These are phyloP conservation scores for Telmatherina bonti DNA, from an alignment of 2,797 vertebrate genomes.

Conservation along the genomic window DNA sequence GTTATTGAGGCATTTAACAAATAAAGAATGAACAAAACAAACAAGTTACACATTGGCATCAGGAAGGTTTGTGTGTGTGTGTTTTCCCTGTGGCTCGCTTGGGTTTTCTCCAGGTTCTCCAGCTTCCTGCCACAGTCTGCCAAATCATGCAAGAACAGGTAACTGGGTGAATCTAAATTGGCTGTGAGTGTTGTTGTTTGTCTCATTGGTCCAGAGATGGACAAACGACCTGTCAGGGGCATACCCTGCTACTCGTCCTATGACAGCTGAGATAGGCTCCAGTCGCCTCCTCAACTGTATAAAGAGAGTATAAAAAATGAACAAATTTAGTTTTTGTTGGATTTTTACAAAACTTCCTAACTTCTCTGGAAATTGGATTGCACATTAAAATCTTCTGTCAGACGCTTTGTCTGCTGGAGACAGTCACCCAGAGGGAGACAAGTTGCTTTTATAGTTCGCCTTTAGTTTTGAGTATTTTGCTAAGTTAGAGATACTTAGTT, in stretches of 20 bases:
- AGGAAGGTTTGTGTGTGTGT: not conserved
- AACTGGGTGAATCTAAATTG: not conserved
- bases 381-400: not conserved
- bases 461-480: not conserved
- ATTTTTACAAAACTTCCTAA: not conserved
- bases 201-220: not conserved
- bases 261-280: not conserved
- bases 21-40: not conserved
- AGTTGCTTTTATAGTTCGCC: slow-evolving; percentile 6
- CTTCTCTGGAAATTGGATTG: not conserved
- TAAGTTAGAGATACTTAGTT: not conserved
- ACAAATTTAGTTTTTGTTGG: too few species aligned
- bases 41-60: not conserved
- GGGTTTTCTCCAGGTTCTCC: not conserved
- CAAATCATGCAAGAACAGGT: not conserved
- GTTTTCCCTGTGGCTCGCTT: not conserved
- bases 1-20: not conserved
- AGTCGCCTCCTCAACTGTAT: not conserved
- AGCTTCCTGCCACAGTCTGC: not conserved
- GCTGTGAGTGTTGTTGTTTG: not conserved
- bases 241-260: not conserved
- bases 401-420: not conserved
- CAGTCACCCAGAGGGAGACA: not conserved
- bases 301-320: not conserved
- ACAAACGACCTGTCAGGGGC: not conserved